Conservation (phyloP, 2,888 invertebrate species). For the Mesoligia furuncula region DNA sequence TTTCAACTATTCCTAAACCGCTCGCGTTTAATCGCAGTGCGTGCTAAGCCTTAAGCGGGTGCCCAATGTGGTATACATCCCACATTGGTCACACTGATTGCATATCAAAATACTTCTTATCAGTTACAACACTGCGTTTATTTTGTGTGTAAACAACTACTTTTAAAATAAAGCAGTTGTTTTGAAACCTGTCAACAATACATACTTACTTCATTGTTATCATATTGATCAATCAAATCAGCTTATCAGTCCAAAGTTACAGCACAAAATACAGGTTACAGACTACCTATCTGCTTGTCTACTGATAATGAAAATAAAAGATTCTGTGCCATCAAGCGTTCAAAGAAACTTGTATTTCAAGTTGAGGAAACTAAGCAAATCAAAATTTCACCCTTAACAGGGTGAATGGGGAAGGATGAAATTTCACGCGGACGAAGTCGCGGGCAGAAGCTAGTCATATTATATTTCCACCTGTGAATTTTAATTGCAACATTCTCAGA, state of each 20-base stretch:
- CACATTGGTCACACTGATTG: not conserved
- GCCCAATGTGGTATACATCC: too few species aligned
- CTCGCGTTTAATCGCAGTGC: too few species aligned
- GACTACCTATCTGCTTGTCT: conserved; percentile 7
- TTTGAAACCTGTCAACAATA: not conserved
- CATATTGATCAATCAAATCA: conserved; percentile 30
- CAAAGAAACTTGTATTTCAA: not conserved
- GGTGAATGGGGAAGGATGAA: too few species aligned
- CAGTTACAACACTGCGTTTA: not conserved
- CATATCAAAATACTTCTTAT: conserved; percentile 23
- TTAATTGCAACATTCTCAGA: not conserved
- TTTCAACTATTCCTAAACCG: too few species aligned
- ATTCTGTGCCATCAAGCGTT: not conserved
- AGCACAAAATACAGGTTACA: too few species aligned
- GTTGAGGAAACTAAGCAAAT: conserved; percentile 6
- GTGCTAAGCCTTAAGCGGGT: too few species aligned
- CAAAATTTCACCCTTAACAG: too few species aligned
- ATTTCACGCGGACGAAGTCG: too few species aligned
- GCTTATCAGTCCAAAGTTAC: conserved; percentile 26
- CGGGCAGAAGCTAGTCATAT: too few species aligned
- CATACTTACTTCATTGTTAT: conserved; percentile 7
- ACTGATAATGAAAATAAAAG: conserved; percentile 23
- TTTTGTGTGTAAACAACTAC: conserved; percentile 24
- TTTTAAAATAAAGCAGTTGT: conserved; percentile 7
- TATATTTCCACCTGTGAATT: not conserved